Percentiles rank a stretch among this genome's conserved stretches.
These are phyloP conservation scores for Speoplatyrhinus poulsoni DNA, from an alignment of 2,113 vertebrate species.

Conservation along the genomic window DNA sequence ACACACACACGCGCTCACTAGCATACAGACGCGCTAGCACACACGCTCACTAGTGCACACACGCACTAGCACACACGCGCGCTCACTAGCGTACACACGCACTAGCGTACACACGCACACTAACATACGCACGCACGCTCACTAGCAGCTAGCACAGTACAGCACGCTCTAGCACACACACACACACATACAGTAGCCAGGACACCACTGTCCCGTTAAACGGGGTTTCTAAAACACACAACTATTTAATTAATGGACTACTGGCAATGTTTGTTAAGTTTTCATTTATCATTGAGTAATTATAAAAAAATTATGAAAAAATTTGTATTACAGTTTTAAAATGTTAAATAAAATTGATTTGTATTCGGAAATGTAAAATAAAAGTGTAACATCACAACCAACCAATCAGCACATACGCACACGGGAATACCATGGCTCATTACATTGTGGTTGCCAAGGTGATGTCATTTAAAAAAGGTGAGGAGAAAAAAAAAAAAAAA, in stretches of 20 bases:
- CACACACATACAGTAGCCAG: slow-evolving; percentile 50
- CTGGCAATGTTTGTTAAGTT: slow-evolving; percentile 16
- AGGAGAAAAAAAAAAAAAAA: slow-evolving; percentile 2
- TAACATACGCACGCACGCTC: slow-evolving; percentile 4
- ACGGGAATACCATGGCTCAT: slow-evolving; percentile 41
- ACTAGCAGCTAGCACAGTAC: background rate
- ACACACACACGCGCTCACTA: too few relatives aligned
- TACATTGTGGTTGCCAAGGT: slow-evolving; percentile 56
- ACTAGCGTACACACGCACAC: slow-evolving; percentile 3
- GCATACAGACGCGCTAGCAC: too few relatives aligned
- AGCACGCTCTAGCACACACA: slow-evolving; percentile 7
- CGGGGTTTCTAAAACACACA: slow-evolving; percentile 36
- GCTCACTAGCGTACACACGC: background rate
- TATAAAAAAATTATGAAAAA: background rate
- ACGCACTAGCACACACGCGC: background rate
- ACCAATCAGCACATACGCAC: slow-evolving; percentile 10
- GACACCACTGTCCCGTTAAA: slow-evolving; percentile 46
- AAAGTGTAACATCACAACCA: slow-evolving; percentile 19
- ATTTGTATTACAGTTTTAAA: too few relatives aligned
- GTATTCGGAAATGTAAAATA: background rate
- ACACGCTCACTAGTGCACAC: background rate
- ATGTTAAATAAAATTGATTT: too few relatives aligned
- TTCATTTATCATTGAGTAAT: background rate
- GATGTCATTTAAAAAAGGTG: slow-evolving; percentile 50
- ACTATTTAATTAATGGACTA: slow-evolving; percentile 28